Base-by-base conservation (phyloP, 2,888 invertebrate genomes). In the Phalera bucephala region DNA sequence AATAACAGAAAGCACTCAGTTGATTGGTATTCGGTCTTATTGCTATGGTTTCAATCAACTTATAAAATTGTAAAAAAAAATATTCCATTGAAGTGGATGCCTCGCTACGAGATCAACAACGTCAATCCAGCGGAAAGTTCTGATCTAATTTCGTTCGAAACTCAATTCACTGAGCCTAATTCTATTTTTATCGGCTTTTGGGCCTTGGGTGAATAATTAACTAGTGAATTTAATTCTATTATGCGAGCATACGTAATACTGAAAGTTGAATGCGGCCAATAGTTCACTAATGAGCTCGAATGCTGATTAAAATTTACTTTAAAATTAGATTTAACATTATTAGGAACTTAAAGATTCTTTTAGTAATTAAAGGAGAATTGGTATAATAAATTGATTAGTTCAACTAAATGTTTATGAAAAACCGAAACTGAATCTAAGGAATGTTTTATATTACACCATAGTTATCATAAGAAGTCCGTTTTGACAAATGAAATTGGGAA, bases 1-100 rank as follows among this genome's bases (percentile, higher is more conserved):
- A 59, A 62, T 56, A 46, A 62, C 52, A 57, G 39, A 58, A 71
- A 64, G 51, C 73, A 73, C 72, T 74, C 47, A 56, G 52, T 47
- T 52, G 61, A 72, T 74, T 67, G 57, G 43, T 33, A 52, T 57
- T 43, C 38, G 33, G 49, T 37, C 35, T 43, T 44, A 44, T 45
- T 47, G 28, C 32, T 42, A 38, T 32, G 45, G 32, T 25, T 43
- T 27, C 40, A 44, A 48, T 53, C 45, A 38, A 48, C 34, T 41
- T 47, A 50, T 38, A 41, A 55, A 45, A 46, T 45, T 44, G 38
- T 41, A 38, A 48, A 46, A 35, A 46, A 35, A 46, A 9, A 27
- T 9, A 27, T 19, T 31, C 25, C 38, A 31, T 23, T 41, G 15
- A 39, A 45, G 31, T 22, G 32, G 47, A 40, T 31, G 29, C 33